Percentiles rank a stretch among this genome's conserved stretches.
phyloP scores from a whole-genome alignment of 2,797 vertebrate species.

The Falco peregrinus region DNA sequence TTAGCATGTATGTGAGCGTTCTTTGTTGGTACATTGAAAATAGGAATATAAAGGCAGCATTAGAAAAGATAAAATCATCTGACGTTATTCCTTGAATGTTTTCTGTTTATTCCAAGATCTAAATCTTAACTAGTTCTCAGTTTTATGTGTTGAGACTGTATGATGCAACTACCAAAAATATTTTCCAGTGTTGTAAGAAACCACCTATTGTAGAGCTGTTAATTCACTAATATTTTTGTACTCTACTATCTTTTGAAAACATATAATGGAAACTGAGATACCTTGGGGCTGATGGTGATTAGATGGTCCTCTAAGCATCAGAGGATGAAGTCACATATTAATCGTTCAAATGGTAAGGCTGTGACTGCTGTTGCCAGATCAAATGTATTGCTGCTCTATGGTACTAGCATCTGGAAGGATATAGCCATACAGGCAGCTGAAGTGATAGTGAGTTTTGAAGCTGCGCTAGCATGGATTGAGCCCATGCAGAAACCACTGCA shows the following conservation, averaged over 20 bases:
- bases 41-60: neutral
- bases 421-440: neutral
- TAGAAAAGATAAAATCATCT: neutral
- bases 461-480: neutral
- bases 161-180: neutral
- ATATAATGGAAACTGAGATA: neutral
- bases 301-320: neutral
- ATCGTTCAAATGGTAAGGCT: neutral
- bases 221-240: neutral
- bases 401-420: neutral
- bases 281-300: neutral
- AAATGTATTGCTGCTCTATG: neutral
- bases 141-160: neutral
- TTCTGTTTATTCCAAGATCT: neutral
- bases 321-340: neutral
- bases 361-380: neutral
- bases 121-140: neutral
- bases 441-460: neutral
- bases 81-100: neutral
- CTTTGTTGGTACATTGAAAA: neutral
- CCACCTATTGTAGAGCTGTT: neutral
- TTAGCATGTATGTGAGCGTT: neutral
- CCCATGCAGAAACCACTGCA: neutral
- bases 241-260: neutral
- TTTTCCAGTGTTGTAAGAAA: neutral